Evolutionary conservation across 2,888 invertebrate genomes (phyloP), one percentile per base, ranked within the genome.

Genomic region (Pseudeuparius sepicola): DNA sequence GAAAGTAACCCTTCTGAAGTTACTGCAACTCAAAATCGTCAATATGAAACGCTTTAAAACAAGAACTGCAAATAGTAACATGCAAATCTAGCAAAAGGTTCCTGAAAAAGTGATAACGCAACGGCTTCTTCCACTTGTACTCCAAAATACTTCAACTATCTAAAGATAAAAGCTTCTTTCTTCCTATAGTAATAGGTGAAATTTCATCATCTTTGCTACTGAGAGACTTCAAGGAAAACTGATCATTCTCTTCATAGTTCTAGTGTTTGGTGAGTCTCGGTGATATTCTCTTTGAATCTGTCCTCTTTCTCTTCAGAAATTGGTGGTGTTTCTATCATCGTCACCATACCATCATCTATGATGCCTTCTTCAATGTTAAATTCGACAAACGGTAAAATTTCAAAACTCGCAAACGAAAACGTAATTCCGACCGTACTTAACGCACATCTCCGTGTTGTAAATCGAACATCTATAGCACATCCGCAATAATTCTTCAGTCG

Each of bases 381-480:
- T 63, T 96, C 90, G 4, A 98, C 89, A 43, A 98, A 60, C 0
- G 98, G 97, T 39, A 98, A 66, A 27, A 93, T 82, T 68, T 97
- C 96, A 64, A 97, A 96, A 36, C 93, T 88, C 24, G 90, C 83
- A 57, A 88, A 86, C 0, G 94, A 94, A 63, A 88, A 87, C 79
- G 55, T 92, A 88, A 25, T 76, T 77, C 51, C 97, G 86, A 3
- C 76, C 72, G 60, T 98, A 98, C 54, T 89, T 88, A 23, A 84
- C 75, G 56, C 98, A 98, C 44, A 66, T 68, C 58, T 77, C 78
- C 2, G 92, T 81, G 59, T 90, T 89, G 55, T 90, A 92, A 1
- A 93, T 87, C 0, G 96, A 92, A 57, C 97, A 98, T 39, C 93
- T 78, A 64, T 97, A 98, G 61, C 97, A 98, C 64, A 97, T 76